Percentiles rank a stretch among this genome's conserved stretches.
phyloP scores from a whole-genome alignment of 2,888 invertebrate species.

The Agriopis marginaria region DNA sequence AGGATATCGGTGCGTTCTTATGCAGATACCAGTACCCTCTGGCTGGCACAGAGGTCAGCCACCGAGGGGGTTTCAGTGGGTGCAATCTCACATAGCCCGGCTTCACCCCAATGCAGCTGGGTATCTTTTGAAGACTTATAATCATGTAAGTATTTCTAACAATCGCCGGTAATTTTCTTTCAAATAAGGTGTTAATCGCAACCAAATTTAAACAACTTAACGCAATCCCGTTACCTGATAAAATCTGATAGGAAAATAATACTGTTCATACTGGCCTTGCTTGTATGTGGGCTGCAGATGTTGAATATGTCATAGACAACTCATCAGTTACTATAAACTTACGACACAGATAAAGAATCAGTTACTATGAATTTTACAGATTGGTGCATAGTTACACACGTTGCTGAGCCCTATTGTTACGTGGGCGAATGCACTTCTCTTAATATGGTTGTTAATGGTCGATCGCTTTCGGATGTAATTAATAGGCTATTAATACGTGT shows the following conservation, averaged over 20 bases:
- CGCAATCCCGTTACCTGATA: constrained; percentile 62
- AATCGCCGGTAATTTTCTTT: too few species aligned
- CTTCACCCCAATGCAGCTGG: too few species aligned
- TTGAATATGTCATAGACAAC: constrained; percentile 39
- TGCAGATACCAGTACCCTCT: too few species aligned
- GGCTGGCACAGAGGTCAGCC: too few species aligned
- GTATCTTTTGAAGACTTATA: too few species aligned
- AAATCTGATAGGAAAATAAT: constrained; percentile 67
- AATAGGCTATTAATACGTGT: constrained; percentile 40
- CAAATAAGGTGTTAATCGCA: too few species aligned
- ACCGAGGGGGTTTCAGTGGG: too few species aligned
- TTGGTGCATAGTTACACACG: neutral
- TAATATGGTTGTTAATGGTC: constrained; percentile 45
- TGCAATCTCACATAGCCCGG: too few species aligned
- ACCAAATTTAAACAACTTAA: constrained; percentile 38
- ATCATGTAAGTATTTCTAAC: too few species aligned
- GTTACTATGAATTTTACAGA: constrained; percentile 5
- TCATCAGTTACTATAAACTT: constrained; percentile 8
- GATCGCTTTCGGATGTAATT: constrained; percentile 46
- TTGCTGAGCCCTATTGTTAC: constrained; percentile 37
- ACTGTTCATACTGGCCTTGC: constrained; percentile 60
- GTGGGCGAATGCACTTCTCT: constrained; percentile 44
- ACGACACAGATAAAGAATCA: neutral
- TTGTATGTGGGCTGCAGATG: constrained; percentile 73
- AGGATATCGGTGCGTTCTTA: too few species aligned